Percentiles rank a stretch among this genome's conserved stretches.
Conservation (phyloP, 2,888 invertebrate species). For the Adineta ricciae region DNA sequence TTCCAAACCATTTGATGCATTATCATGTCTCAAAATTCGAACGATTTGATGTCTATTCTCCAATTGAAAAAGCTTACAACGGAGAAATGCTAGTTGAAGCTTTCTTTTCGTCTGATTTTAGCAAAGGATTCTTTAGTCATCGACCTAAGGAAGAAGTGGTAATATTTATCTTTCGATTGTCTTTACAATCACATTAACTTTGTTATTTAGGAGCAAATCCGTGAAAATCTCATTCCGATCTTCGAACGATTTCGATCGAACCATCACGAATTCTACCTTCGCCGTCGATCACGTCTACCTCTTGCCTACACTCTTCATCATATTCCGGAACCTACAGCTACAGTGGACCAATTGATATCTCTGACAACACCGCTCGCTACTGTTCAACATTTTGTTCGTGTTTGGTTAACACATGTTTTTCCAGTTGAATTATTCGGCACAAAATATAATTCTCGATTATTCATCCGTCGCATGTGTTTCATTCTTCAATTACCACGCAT, state of each 20-base stretch:
- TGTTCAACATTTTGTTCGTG: not conserved
- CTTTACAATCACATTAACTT: not conserved
- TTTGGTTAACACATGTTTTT: not conserved
- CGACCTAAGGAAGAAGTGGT: not conserved
- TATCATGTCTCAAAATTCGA: not conserved
- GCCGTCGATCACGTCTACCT: not conserved
- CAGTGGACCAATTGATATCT: not conserved
- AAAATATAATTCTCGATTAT: not conserved
- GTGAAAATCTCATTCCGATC: not conserved
- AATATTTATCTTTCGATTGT: not conserved
- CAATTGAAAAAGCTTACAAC: not conserved
- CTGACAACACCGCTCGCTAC: not conserved
- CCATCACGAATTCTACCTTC: not conserved
- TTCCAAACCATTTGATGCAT: not conserved
- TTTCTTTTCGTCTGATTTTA: not conserved
- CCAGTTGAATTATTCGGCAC: not conserved
- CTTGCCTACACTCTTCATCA: not conserved
- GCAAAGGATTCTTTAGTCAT: not conserved
- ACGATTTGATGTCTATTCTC: not conserved
- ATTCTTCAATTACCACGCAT: not conserved
- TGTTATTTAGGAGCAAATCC: not conserved
- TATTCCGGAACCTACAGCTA: constrained; percentile 4
- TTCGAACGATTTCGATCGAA: not conserved
- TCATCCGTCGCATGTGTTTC: not conserved
- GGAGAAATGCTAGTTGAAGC: not conserved